phyloP scores from a whole-genome alignment of 2,797 vertebrate species.

The Tachyglossus aculeatus region DNA sequence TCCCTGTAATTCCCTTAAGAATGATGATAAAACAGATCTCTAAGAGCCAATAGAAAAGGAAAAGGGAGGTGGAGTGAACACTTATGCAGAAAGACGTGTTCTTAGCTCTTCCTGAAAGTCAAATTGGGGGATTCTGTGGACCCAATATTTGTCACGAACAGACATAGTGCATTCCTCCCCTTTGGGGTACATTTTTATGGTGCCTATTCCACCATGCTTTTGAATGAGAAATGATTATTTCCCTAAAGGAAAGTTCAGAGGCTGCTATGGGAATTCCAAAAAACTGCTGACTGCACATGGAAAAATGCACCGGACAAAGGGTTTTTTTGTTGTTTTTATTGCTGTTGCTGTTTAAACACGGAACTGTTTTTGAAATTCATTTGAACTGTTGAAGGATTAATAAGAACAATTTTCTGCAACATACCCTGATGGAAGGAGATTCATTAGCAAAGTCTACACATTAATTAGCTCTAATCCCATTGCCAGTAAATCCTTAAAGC shows the following conservation, averaged over 20 bases:
- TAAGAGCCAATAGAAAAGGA: not conserved
- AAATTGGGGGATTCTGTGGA: constrained; percentile 38
- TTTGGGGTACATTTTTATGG: constrained; percentile 37
- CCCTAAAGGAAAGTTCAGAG: constrained; percentile 1
- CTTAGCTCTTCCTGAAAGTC: constrained; percentile 37
- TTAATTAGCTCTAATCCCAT: constrained; percentile 60
- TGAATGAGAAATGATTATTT: constrained; percentile 16
- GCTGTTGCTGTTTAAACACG: too few relatives aligned
- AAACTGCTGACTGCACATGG: constrained; percentile 4
- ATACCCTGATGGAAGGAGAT: constrained; percentile 51
- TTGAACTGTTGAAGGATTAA: too few relatives aligned
- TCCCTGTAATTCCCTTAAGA: constrained; percentile 57
- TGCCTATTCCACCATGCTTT: constrained; percentile 18
- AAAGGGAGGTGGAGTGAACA: not conserved
- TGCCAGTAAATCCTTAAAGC: constrained; percentile 48
- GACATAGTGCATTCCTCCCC: constrained; percentile 21
- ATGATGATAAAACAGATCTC: constrained; percentile 52
- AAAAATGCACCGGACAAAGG: not conserved
- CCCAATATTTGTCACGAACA: constrained; percentile 14
- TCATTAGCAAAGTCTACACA: constrained; percentile 51
- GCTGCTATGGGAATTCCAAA: constrained; percentile 30
- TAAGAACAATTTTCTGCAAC: too few relatives aligned
- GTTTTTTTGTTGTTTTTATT: constrained; percentile 1
- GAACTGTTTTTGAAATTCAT: too few relatives aligned
- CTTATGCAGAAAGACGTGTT: not conserved